Base-by-base conservation (phyloP, 2,113 vertebrate genomes). In the Notiomystis cincta region DNA sequence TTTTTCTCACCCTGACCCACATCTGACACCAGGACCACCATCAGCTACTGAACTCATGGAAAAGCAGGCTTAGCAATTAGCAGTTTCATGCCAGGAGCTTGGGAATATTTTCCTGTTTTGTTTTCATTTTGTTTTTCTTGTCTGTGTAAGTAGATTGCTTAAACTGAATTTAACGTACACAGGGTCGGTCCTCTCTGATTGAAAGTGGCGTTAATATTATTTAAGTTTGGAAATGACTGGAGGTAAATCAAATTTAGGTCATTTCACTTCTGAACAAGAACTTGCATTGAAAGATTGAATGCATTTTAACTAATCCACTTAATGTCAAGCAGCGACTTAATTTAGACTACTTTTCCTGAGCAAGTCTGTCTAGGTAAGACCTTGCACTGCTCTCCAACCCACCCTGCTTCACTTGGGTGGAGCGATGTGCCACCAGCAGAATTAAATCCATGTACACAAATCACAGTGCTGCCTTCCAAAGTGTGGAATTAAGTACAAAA, bases 291-390 rank as follows among this genome's bases (percentile, higher is more conserved):
- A 64, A 60, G 50, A 56, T 81, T 57, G 82, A 93, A 93, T 66
- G 51, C 58, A 75, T 79, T 92, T 93, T 76, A 94, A 73, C 71
- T 92, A 92, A 97, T 97, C 82, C 64, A 93, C 71, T 96, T 96
- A 81, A 76, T 92, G 86, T 51, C 88, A 94, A 94, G 81, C 77
- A 93, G 50, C 77, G 86, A 71, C 80, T 95, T 91, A 91, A 84
- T 95, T 95, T 77, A 66, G 80, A 64, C 57, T 71, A 37, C 67
- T 87, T 89, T 71, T 82, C 83, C 72, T 51, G 35, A 75, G 80
- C n/a, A 13, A 13, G 51, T 48, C 78, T 79, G 56, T 27, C 84
- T n/a, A 66, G 76, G 76, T 75, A 84, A 71, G 65, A n/a, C 51
- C 6, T 23, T 15, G 38, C 20, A 6, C 56, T 44, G 35, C 58